Conservation (phyloP, 2,888 invertebrate species). For the Steinernema hermaphroditum region DNA sequence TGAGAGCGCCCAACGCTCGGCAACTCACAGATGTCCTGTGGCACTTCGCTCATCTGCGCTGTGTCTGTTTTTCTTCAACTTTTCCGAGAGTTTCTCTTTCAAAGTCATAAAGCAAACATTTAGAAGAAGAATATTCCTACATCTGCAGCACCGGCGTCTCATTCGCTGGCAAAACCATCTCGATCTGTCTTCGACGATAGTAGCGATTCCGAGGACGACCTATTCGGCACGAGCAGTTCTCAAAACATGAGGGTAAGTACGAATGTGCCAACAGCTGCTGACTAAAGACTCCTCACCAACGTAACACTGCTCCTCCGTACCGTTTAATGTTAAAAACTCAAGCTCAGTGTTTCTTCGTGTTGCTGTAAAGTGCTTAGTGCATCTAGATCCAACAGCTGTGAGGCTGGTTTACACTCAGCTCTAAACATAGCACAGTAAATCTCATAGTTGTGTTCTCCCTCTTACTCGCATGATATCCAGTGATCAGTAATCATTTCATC, state of each 20-base stretch:
- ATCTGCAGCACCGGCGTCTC: neutral
- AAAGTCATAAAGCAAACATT: too few relatives aligned
- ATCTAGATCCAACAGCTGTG: constrained; percentile 18
- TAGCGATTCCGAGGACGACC: constrained; percentile 5
- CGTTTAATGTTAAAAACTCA: neutral
- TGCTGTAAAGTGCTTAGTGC: neutral
- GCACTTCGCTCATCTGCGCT: neutral
- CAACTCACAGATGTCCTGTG: neutral
- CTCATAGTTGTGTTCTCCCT: neutral
- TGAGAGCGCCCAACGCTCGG: neutral
- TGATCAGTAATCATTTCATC: neutral
- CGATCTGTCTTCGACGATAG: constrained; percentile 17
- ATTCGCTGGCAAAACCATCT: neutral
- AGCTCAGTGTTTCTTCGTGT: neutral
- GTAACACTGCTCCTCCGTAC: too few relatives aligned
- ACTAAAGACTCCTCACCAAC: too few relatives aligned
- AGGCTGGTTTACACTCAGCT: neutral
- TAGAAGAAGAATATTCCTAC: too few relatives aligned
- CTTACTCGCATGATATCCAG: neutral
- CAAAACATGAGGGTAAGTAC: constrained; percentile 13
- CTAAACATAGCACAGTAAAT: neutral
- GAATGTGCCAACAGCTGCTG: too few relatives aligned
- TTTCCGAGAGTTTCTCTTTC: too few relatives aligned
- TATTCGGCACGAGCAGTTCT: neutral
- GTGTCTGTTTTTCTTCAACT: neutral